These are phyloP conservation scores for Rhinatrema bivittatum DNA, from an alignment of 2,797 vertebrate species.

Conservation along the genomic window DNA sequence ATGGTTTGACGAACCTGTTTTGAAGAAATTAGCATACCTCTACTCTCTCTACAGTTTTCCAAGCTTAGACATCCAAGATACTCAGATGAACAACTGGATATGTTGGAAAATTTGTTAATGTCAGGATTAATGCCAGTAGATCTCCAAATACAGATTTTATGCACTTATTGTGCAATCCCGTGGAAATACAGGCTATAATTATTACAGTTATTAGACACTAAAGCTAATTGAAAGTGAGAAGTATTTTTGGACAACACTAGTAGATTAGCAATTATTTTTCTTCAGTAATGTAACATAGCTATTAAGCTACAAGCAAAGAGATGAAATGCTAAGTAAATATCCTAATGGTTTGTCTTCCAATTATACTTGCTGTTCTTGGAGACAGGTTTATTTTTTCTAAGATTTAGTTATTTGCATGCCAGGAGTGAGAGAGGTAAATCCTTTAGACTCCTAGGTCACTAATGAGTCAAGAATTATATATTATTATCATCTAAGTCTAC, in stretches of 20 bases:
- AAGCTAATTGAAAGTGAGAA: constrained; percentile 39
- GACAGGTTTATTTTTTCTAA: constrained; percentile 29
- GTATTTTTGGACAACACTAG: constrained; percentile 24
- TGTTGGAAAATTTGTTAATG: too few relatives aligned
- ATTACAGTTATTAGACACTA: constrained; percentile 37
- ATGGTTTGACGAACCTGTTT: too few relatives aligned
- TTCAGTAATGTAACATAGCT: constrained; percentile 35
- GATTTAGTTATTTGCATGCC: constrained; percentile 23
- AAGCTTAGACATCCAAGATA: too few relatives aligned
- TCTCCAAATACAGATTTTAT: too few relatives aligned
- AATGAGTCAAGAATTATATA: constrained; percentile 26
- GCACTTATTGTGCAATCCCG: too few relatives aligned
- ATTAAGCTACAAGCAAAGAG: constrained; percentile 23
- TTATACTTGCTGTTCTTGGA: constrained; percentile 22
- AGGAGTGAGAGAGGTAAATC: constrained; percentile 34
- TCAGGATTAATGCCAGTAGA: too few relatives aligned
- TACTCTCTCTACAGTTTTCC: too few relatives aligned
- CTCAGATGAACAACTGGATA: too few relatives aligned
- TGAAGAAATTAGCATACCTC: too few relatives aligned
- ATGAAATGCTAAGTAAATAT: constrained; percentile 31
- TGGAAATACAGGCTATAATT: too few relatives aligned
- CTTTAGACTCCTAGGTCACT: too few relatives aligned
- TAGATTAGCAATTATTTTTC: too few relatives aligned
- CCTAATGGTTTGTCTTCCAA: constrained; percentile 1
- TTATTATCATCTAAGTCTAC: constrained; percentile 25